phyloP scores from a whole-genome alignment of 2,888 invertebrate species.

The Drosophila falleni region DNA sequence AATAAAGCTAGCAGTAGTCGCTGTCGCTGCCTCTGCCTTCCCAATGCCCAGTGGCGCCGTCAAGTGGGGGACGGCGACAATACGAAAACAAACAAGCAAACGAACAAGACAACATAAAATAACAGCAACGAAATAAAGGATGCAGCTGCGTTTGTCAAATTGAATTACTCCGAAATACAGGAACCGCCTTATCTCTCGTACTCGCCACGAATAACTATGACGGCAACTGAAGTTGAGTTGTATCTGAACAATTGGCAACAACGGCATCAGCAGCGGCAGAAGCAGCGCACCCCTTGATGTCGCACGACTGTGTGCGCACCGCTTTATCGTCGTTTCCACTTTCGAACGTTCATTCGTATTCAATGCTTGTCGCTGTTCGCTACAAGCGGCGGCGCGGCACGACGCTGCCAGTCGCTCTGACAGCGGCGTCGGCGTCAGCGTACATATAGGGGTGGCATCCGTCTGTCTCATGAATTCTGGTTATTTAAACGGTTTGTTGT shows the following conservation, averaged over 20 bases:
- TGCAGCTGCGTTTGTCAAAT: constrained; percentile 38
- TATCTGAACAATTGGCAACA: constrained; percentile 29
- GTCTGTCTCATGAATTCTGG: constrained; percentile 8
- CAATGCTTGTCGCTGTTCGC: constrained; percentile 62
- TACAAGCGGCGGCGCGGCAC: constrained; percentile 27
- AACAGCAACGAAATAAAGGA: no score
- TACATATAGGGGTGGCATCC: constrained; percentile 50
- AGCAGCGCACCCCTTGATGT: constrained; percentile 49
- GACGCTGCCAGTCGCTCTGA: constrained; percentile 20
- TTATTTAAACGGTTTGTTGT: constrained; percentile 12
- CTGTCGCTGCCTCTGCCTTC: constrained; percentile 51
- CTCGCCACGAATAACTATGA: constrained; percentile 46
- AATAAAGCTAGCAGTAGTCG: constrained; percentile 63
- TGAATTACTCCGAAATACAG: constrained; percentile 42
- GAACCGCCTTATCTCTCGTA: constrained; percentile 38
- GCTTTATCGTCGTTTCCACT: constrained; percentile 66
- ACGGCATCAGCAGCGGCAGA: constrained; percentile 19
- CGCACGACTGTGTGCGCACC: constrained; percentile 54
- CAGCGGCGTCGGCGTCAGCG: constrained; percentile 47
- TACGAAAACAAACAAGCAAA: constrained; percentile 14
- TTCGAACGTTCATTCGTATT: constrained; percentile 66
- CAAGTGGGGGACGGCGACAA: constrained; percentile 6
- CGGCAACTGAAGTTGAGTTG: constrained; percentile 53
- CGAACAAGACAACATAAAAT: constrained; percentile 6
- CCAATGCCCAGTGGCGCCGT: constrained; percentile 37